Percentiles rank a stretch among this genome's conserved stretches.
Conservation (phyloP, 2,113 vertebrate species). For the Sciurus niger region DNA sequence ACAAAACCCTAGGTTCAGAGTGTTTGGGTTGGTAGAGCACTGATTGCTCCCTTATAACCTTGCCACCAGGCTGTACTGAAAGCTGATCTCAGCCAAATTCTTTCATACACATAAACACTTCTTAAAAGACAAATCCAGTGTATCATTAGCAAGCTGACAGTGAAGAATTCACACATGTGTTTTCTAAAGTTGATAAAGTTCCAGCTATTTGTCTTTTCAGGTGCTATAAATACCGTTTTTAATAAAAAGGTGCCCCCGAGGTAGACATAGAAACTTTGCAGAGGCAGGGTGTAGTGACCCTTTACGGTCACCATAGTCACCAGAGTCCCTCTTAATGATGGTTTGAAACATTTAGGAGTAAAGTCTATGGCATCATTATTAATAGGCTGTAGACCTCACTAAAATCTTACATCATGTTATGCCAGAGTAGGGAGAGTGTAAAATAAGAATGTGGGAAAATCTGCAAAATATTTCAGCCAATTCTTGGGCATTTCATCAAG, state of each 20-base stretch:
- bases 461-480: neutral
- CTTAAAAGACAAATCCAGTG: neutral
- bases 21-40: neutral
- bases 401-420: neutral
- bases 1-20: neutral
- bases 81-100: constrained; percentile 47
- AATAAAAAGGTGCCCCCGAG: neutral
- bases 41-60: constrained; percentile 18
- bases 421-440: neutral
- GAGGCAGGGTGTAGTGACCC: neutral
- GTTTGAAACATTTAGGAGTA: neutral
- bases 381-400: neutral
- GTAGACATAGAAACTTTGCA: neutral
- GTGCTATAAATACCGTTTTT: neutral
- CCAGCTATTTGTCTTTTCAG: constrained; percentile 33
- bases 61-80: constrained; percentile 22
- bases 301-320: neutral
- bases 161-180: neutral
- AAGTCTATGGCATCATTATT: neutral
- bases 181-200: neutral
- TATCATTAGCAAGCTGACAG: neutral
- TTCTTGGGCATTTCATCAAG: neutral
- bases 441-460: neutral
- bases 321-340: neutral
- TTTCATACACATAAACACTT: constrained; percentile 32